A percentile compares a stretch with the other conserved stretches of the same genome.
Evolutionary conservation across 1,140 invertebrate genomes (phyloP).

Genomic region (Bathynomus jamesi): DNA sequence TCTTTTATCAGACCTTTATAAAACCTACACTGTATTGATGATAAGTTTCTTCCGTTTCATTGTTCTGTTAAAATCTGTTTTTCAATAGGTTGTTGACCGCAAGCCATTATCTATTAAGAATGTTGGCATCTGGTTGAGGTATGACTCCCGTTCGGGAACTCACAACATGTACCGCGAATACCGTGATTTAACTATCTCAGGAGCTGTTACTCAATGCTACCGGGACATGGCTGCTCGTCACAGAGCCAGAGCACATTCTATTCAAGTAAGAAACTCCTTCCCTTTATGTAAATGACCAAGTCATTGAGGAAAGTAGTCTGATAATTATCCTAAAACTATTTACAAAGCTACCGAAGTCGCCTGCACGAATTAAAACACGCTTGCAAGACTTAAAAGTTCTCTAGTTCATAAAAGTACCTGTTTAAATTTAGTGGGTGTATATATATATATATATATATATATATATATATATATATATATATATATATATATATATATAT

Average conservation of each 20-base stretch:
- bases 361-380: neutral
- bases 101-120: constrained; percentile 94
- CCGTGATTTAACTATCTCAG: constrained; percentile 85
- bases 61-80: too few relatives aligned
- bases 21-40: too few relatives aligned
- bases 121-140: constrained; percentile 96
- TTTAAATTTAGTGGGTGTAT: neutral
- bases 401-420: neutral
- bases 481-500: too few relatives aligned
- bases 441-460: neutral
- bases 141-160: constrained; percentile 94
- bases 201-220: constrained; percentile 97
- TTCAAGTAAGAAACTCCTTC: constrained; percentile 54
- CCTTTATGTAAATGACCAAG: neutral
- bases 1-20: too few relatives aligned
- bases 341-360: too few relatives aligned
- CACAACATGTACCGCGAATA: constrained; percentile 99
- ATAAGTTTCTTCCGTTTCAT: too few relatives aligned
- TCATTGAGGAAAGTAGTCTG: neutral
- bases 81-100: constrained; percentile 83
- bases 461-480: too few relatives aligned
- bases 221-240: constrained; percentile 98
- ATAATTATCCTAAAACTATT: too few relatives aligned
- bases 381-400: neutral
- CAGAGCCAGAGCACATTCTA: constrained; percentile 91